phyloP scores from a whole-genome alignment of 2,888 invertebrate genomes.

The Eristalis intricaria region DNA sequence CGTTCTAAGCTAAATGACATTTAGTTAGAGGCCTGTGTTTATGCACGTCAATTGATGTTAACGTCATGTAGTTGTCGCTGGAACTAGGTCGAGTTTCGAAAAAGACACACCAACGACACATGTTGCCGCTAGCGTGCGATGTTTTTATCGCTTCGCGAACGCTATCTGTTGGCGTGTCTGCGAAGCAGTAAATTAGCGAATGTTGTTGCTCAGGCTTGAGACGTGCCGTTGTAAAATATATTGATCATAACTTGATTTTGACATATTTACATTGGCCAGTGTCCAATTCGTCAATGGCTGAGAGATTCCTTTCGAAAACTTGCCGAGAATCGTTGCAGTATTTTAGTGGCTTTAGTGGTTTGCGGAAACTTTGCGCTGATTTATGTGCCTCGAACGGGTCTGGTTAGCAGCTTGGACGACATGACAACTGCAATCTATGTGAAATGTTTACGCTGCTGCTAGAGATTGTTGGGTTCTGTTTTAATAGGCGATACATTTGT shows the following conservation, averaged over 20 bases:
- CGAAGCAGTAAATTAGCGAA: conserved; percentile 56
- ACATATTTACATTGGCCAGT: conserved; percentile 64
- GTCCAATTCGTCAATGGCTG: conserved; percentile 60
- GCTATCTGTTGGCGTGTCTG: conserved; percentile 22
- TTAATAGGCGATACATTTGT: not conserved
- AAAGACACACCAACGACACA: conserved; percentile 31
- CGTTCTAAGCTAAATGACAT: conserved; percentile 19
- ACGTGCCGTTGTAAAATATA: conserved; percentile 55
- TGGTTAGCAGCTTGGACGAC: conserved; percentile 6
- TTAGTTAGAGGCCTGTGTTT: conserved; percentile 28
- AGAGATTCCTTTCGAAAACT: conserved; percentile 40
- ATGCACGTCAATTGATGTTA: conserved; percentile 54
- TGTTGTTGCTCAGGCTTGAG: conserved; percentile 27
- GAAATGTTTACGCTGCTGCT: conserved; percentile 29
- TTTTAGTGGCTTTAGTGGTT: conserved; percentile 38
- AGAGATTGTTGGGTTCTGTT: not conserved
- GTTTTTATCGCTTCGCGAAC: conserved; percentile 23
- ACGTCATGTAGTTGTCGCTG: conserved; percentile 50
- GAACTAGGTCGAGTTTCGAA: conserved; percentile 51
- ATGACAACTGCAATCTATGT: conserved; percentile 40
- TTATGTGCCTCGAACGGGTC: conserved; percentile 10
- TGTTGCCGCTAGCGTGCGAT: not conserved
- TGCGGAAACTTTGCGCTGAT: conserved; percentile 38
- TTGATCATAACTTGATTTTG: conserved; percentile 67
- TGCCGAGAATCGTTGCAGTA: not conserved